Evolutionary conservation across 1,140 invertebrate genomes (phyloP), one percentile per base, ranked within the genome.

Genomic region (Streblospio benedicti): DNA sequence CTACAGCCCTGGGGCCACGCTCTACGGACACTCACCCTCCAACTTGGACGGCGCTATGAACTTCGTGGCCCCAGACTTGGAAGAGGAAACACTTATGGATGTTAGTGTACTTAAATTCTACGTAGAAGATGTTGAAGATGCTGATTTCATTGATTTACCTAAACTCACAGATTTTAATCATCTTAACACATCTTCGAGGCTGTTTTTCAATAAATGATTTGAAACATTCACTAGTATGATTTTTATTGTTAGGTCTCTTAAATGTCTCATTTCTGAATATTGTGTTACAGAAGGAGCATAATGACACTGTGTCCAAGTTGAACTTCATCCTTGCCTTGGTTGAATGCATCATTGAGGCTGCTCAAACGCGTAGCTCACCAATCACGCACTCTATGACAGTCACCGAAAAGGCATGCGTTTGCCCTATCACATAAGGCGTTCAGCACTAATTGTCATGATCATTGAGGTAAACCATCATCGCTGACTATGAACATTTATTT

Each of bases 71-170:
- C 92, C 92, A 4, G 93, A 96, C 74, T 78, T 98, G 56, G 89
- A 91, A 35, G 91, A 96, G 77, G 94, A 98, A 79, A 97, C 93
- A 23, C 81, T 98, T 20, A 83, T 97, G 63, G 91, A 94, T 71
- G 86, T 87, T 66, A 76, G 76, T 77, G 38, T 58, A 41, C 25
- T 33, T 59, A 23, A 3, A 55, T 30, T 38, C 27, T 55, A 27
- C 20, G 30, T 0, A 59, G 44, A 67, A 65, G 51, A 38, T n/a
- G n/a, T n/a, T n/a, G n/a, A n/a, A n/a, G n/a, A n/a, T n/a, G n/a
- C n/a, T n/a, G n/a, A n/a, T n/a, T n/a, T n/a, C n/a, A n/a, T n/a
- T n/a, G n/a, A n/a, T n/a, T n/a, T n/a, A n/a, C n/a, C n/a, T n/a
- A n/a, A n/a, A n/a, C n/a, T n/a, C n/a, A n/a, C n/a, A n/a, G n/a